A percentile compares a stretch with the other conserved stretches of the same genome.
Conservation (phyloP, 2,888 invertebrate genomes). For the Strigamia maritima region DNA sequence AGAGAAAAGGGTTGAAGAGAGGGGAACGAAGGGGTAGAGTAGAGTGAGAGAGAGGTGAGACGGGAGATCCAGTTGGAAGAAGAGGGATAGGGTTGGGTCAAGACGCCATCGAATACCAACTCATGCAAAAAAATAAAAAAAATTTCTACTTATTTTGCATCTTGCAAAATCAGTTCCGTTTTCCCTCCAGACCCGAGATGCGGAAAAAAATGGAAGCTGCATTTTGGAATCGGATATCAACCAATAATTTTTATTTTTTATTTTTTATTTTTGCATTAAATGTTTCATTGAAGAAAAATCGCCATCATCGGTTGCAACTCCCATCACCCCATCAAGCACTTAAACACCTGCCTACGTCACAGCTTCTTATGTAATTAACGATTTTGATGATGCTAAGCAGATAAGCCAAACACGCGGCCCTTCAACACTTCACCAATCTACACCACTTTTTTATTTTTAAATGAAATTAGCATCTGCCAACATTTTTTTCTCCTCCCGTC, state of each 20-base stretch:
- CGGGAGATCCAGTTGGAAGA: constrained; percentile 12
- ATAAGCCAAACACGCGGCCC: constrained; percentile 14
- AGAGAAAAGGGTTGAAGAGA: constrained; percentile 34
- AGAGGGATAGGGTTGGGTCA: constrained; percentile 13
- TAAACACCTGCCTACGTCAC: constrained; percentile 24
- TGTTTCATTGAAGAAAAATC: not conserved
- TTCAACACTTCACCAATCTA: not conserved
- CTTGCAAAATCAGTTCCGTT: no score
- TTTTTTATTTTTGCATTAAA: not conserved
- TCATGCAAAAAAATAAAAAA: not conserved
- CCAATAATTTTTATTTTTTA: not conserved
- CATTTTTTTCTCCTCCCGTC: not conserved
- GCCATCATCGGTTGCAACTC: not conserved
- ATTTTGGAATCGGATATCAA: not conserved
- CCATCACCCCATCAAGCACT: not conserved
- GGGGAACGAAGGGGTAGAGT: constrained; percentile 21
- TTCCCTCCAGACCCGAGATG: not conserved
- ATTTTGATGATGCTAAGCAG: constrained; percentile 27
- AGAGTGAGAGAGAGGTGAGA: constrained; percentile 31
- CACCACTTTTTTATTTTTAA: constrained; percentile 3
- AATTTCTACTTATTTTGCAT: not conserved
- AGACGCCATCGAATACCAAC: not conserved
- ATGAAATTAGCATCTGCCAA: constrained; percentile 11
- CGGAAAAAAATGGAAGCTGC: not conserved
- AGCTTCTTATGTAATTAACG: constrained; percentile 20